These are phyloP conservation scores for Nasonia vitripennis DNA, from an alignment of 1,140 invertebrate genomes.

Conservation along the genomic window DNA sequence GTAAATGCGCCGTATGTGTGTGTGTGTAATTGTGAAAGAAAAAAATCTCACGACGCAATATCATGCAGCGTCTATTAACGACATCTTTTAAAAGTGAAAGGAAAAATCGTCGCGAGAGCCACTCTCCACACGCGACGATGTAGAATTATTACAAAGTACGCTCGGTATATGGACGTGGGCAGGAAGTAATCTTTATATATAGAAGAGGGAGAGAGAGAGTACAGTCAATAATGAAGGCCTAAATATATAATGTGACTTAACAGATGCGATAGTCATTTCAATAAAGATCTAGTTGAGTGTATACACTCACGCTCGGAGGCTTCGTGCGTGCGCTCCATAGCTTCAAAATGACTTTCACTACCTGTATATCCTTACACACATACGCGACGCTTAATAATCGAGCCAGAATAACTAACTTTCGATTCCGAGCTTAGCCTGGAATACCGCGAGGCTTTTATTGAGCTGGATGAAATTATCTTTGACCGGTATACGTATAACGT, in stretches of 20 bases:
- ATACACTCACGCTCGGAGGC: not conserved
- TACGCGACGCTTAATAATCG: conserved; percentile 40
- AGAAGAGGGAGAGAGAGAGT: not conserved
- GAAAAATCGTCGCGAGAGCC: not conserved
- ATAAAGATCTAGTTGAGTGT: conserved; percentile 35
- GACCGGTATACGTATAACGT: not conserved
- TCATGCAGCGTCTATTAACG: not conserved
- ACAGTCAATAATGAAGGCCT: conserved; percentile 28
- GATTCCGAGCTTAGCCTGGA: not conserved
- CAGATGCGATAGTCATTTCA: conserved; percentile 34
- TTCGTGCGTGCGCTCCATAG: not conserved
- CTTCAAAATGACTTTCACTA: conserved; percentile 49
- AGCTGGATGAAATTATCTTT: conserved; percentile 3
- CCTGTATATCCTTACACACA: not conserved
- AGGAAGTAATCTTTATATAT: not conserved
- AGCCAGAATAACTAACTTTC: conserved; percentile 43
- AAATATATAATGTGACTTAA: conserved; percentile 42
- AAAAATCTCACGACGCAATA: not conserved
- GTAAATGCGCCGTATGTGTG: not conserved
- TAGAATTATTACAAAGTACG: conserved; percentile 15
- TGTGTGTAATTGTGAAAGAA: not conserved
- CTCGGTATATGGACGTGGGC: not conserved
- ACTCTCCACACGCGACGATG: not conserved
- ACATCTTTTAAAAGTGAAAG: not conserved
- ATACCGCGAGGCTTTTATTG: conserved; percentile 21